A percentile compares a stretch with the other conserved stretches of the same genome.
phyloP scores from a whole-genome alignment of 2,113 vertebrate genomes.

The Spheniscus mendiculus region DNA sequence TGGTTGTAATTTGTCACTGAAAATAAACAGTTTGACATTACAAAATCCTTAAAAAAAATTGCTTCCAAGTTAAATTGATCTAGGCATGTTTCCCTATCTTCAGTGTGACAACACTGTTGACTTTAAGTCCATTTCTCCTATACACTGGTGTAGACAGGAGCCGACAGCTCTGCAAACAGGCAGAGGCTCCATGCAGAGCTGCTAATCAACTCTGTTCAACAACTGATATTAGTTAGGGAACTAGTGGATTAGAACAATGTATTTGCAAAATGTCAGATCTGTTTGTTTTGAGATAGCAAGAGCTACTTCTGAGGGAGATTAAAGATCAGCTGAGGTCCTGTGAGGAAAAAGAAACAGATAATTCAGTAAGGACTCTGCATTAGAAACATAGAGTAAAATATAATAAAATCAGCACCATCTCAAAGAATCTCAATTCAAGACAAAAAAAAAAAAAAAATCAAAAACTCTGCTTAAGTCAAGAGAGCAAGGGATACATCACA shows the following conservation, averaged over 20 bases:
- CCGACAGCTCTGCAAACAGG: slow-evolving; percentile 15
- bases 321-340: slow-evolving; percentile 19
- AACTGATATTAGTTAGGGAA: slow-evolving; percentile 29
- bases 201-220: slow-evolving; percentile 59
- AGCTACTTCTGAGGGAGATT: neutral
- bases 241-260: slow-evolving; percentile 1
- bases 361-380: neutral
- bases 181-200: slow-evolving; percentile 4
- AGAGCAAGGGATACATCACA: neutral
- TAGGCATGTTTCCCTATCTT: neutral
- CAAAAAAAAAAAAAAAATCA: neutral
- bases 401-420: neutral
- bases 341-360: neutral
- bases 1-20: neutral
- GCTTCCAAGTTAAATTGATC: neutral
- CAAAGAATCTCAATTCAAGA: neutral
- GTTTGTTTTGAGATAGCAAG: slow-evolving; percentile 38
- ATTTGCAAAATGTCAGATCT: slow-evolving; percentile 55
- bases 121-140: neutral
- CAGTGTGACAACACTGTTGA: neutral
- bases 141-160: neutral
- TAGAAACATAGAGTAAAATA: neutral
- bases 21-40: neutral
- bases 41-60: neutral
- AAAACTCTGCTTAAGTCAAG: neutral